Conservation (phyloP, 1,140 invertebrate species). For the Drosophila serrata region DNA sequence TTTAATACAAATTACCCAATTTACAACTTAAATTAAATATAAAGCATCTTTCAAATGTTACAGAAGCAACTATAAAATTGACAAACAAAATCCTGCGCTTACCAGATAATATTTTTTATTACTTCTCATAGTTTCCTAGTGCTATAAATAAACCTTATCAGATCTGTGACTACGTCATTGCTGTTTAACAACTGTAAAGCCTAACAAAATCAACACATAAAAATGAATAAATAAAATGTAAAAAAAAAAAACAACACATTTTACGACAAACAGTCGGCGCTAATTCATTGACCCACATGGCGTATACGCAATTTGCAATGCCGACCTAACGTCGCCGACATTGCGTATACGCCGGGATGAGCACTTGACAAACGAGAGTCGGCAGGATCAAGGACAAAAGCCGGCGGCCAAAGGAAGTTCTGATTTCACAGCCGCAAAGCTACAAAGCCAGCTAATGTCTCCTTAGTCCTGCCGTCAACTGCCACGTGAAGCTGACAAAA, state of each 20-base stretch:
- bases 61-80: not conserved
- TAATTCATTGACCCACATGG: slow-evolving; percentile 63
- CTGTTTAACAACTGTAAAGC: slow-evolving; percentile 38
- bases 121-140: slow-evolving; percentile 16
- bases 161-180: slow-evolving; percentile 31
- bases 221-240: slow-evolving; percentile 28
- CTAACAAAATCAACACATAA: slow-evolving; percentile 38
- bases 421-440: slow-evolving; percentile 34
- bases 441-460: slow-evolving; percentile 37
- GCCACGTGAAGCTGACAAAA: slow-evolving; percentile 56
- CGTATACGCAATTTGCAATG: slow-evolving; percentile 41
- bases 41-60: not conserved
- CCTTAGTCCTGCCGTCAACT: slow-evolving; percentile 25
- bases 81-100: not conserved
- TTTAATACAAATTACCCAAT: not conserved
- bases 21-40: not conserved
- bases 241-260: slow-evolving; percentile 17
- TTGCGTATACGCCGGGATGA: slow-evolving; percentile 35
- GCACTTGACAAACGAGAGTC: slow-evolving; percentile 8
- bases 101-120: slow-evolving; percentile 5
- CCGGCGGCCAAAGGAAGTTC: slow-evolving; percentile 44
- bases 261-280: slow-evolving; percentile 23
- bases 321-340: slow-evolving; percentile 36
- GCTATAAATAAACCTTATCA: slow-evolving; percentile 40
- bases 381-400: slow-evolving; percentile 45